Base-by-base conservation (phyloP, 2,113 vertebrate genomes). In the Gallinago jamesoni region DNA sequence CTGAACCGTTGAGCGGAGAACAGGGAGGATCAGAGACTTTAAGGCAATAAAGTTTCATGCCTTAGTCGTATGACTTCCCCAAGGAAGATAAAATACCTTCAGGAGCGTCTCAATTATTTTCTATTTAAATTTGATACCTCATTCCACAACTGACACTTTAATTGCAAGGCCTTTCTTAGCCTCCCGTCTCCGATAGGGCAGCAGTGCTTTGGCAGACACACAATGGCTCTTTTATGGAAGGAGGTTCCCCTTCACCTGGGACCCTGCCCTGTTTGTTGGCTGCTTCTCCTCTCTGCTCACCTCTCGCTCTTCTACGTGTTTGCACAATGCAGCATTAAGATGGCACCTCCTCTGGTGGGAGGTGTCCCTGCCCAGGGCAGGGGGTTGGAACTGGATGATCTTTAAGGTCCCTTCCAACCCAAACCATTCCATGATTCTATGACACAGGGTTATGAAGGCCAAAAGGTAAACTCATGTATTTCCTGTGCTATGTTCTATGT, bases 61-160 rank as follows among this genome's bases (percentile, higher is more conserved):
- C 43, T 66, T 31, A 76, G 74, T 62, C 59, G 62, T 64, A 48
- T 6, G 8, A 70, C 59, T 82, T 88, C 73, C 85, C 28, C 25
- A 53, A 64, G 52, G 73, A 91, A 93, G 60, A 72, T 39, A 89
- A 95, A 95, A 64, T 28, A 80, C 7, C 14, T 52, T 88, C 69
- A 89, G 57, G 60, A 94, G 48, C 57, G 57, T 85, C 90, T 86
- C 55, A 87, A 35, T 67, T 48, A 80, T 45, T 81, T 27, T 69
- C 80, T 62, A 84, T 82, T 95, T 95, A 89, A 93, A 96, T 95
- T 88, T 93, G 87, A 95, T 87, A 39, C 87, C 91, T 95, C 91
- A 89, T 94, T 96, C 95, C 80, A 92, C 74, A 87, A 67, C 48
- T 85, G 89, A 91, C 94, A 89, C 64, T 88, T 89, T 45, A 88